Evolutionary conservation across 2,888 invertebrate genomes (phyloP), one percentile per base, ranked within the genome.

Genomic region (Apodemia hepburni): DNA sequence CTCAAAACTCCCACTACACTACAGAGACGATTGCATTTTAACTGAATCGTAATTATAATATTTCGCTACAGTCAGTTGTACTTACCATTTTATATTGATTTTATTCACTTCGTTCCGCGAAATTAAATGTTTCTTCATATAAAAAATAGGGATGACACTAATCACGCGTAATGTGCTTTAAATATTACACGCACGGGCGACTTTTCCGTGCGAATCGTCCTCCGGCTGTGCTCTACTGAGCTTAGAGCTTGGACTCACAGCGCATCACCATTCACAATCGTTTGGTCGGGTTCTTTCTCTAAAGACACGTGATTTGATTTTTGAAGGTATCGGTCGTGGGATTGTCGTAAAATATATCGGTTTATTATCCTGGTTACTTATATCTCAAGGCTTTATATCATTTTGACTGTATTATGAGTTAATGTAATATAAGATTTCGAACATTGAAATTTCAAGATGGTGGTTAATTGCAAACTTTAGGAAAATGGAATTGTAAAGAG

Each of bases 251-350:
- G 66, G 73, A 69, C 66, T 62, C 64, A 61, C 65, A 61, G 68
- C 69, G 66, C 61, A 68, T 67, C 70, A 60, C 79, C 83, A 74
- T 70, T 84, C 84, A 79, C 84, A 76, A 71, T 74, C 69, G 65
- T 65, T 60, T 65, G 69, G 70, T 62, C 69, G 68, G 72, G 73
- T 75, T 79, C 77, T 82, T 82, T 80, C 85, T 80, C 81, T 75
- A 72, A 73, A 77, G 73, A 79, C 83, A 85, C 83, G 84, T 84
- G 80, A 86, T 75, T 73, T 71, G 69, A 69, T 68, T 73, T 82
- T 77, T 86, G 86, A 85, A 86, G 87, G 54, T 77, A 76, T 76
- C 77, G 78, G 74, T 79, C 81, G 79, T 82, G 81, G 76, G 65
- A 65, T 57, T 57, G 29, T 57, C 54, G 54, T 57, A 54, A 54